Conservation (phyloP, 2,888 invertebrate species). For the Leptopilina myrica region DNA sequence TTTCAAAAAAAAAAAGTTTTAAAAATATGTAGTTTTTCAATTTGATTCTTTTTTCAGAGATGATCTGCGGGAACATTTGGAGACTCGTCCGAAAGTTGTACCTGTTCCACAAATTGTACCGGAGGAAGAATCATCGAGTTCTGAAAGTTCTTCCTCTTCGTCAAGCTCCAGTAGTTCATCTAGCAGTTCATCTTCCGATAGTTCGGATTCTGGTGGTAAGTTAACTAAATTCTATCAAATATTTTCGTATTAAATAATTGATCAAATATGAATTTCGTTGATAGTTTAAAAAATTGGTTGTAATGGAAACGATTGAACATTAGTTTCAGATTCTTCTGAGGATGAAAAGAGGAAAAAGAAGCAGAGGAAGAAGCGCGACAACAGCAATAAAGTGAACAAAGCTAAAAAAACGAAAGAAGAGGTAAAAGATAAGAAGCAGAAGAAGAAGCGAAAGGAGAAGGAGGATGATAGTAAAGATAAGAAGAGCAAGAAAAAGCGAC, state of each 20-base stretch:
- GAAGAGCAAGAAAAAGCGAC: neutral
- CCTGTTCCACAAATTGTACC: conserved; percentile 57
- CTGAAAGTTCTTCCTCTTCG: conserved; percentile 62
- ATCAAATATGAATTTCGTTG: too few relatives aligned
- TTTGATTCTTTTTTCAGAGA: conserved; percentile 77
- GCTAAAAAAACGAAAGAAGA: conserved; percentile 41
- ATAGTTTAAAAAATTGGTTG: neutral
- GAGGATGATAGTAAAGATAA: conserved; percentile 38
- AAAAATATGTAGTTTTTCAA: too few relatives aligned
- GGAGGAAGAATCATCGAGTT: conserved; percentile 56
- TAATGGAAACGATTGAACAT: conserved; percentile 14
- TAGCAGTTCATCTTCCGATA: conserved; percentile 50
- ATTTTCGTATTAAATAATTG: neutral
- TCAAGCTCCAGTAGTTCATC: conserved; percentile 61
- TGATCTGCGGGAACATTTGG: conserved; percentile 92
- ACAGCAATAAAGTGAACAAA: conserved; percentile 39
- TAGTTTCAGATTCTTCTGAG: conserved; percentile 47
- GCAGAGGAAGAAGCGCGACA: conserved; percentile 22
- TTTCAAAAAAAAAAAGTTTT: too few relatives aligned
- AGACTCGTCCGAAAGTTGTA: conserved; percentile 82
- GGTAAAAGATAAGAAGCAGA: conserved; percentile 33
- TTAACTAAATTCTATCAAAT: conserved; percentile 8
- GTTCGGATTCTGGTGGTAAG: conserved; percentile 50
- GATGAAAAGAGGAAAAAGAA: conserved; percentile 47
- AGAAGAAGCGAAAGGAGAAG: conserved; percentile 41